Base-by-base conservation (phyloP, 2,888 invertebrate species). In the Pristionchus maxplancki region DNA sequence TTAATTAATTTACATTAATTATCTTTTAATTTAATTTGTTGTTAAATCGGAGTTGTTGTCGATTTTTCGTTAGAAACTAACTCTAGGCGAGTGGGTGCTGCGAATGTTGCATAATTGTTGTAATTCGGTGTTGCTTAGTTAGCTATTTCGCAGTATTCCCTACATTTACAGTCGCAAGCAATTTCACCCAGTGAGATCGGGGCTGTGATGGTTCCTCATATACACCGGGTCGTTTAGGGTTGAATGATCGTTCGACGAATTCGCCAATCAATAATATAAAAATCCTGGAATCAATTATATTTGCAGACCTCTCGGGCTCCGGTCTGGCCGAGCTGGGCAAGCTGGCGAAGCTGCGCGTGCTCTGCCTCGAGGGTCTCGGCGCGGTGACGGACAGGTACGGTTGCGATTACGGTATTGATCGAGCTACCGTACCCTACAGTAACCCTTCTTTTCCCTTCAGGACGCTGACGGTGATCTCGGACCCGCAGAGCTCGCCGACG, bases 291-390 rank as follows among this genome's bases (percentile, higher is more conserved):
- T 44, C 11, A 9, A 44, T 11, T 9, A 44, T 2, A 53, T 34
- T 50, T 83, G 24, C 83, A 91, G 91, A 83, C 28, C 88, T 90
- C 15, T 87, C 90, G 13, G 89, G 89, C 9, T 44, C 40, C 17
- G 90, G 90, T n/a, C 86, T 88, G 83, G 88, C 50, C 17, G 87
- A 89, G 50, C 78, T 89, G 89, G 87, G 67, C 82, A 89, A 89
- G 28, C 88, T 92, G 48, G 78, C 78, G 11, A 74, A 83, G 15
- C 89, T 92, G 28, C 53, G 88, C 13, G 88, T 87, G 5, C 89
- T 93, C 17, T 89, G 90, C 87, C 89, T 93, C 5, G 93, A 93
- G 78, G 93, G 93, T 13, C 62, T 93, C 15, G 67, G 88, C 31
- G 89, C 89, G n/a, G 92, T 89, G 1, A 87, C 86, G n/a, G 86